These are phyloP conservation scores for Callopanchax toddi DNA, from an alignment of 2,113 vertebrate species.

Conservation along the genomic window DNA sequence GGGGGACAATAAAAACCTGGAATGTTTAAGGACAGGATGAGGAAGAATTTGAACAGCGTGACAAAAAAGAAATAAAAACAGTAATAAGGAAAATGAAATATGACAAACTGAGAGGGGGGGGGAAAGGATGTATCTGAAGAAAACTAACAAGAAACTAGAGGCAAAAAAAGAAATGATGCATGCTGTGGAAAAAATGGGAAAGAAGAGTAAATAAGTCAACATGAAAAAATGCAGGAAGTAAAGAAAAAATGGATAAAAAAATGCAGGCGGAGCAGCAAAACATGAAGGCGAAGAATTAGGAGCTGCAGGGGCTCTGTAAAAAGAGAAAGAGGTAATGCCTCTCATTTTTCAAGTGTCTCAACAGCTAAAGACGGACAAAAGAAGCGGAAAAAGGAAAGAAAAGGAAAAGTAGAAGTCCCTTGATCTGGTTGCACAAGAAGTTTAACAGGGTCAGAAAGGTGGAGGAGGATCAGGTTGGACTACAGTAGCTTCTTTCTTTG, in stretches of 20 bases:
- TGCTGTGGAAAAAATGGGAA: neutral
- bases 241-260: neutral
- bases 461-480: neutral
- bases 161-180: neutral
- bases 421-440: neutral
- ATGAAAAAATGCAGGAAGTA: neutral
- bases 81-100: neutral
- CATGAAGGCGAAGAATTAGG: neutral
- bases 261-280: neutral
- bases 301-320: neutral
- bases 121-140: neutral
- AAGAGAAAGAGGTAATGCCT: neutral
- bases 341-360: neutral
- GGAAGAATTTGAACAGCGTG: too few relatives aligned
- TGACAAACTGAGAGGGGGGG: neutral
- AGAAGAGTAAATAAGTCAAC: conserved; percentile 1
- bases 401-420: neutral
- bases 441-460: neutral
- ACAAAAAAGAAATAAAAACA: neutral
- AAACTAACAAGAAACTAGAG: neutral
- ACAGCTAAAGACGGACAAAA: conserved; percentile 3
- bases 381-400: neutral
- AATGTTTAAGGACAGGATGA: too few relatives aligned
- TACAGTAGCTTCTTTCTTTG: neutral
- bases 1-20: neutral